These are phyloP conservation scores for Tadarida brasiliensis DNA, from an alignment of 2,797 vertebrate genomes.

Conservation along the genomic window DNA sequence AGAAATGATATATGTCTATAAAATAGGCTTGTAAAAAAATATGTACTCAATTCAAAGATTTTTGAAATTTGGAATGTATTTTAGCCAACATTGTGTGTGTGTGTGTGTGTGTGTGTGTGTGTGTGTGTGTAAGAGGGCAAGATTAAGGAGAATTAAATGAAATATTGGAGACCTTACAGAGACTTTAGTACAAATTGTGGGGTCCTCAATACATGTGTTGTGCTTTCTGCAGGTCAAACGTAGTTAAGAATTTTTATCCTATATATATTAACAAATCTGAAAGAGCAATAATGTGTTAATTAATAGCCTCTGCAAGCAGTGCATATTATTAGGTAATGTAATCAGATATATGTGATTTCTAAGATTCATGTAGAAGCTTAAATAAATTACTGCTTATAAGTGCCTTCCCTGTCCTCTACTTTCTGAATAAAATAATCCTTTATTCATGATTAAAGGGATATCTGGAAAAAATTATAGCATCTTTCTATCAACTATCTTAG, in stretches of 20 bases:
- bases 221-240: neutral
- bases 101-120: neutral
- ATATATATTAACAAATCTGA: neutral
- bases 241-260: neutral
- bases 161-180: neutral
- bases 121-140: neutral
- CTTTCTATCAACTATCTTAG: neutral
- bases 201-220: neutral
- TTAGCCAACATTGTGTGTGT: neutral
- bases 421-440: neutral
- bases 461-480: neutral
- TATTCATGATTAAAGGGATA: neutral
- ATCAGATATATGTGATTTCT: neutral
- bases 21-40: neutral
- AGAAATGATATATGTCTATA: neutral
- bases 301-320: neutral
- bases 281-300: neutral
- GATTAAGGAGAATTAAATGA: neutral
- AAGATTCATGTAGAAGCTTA: neutral
- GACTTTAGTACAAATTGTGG: neutral
- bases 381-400: neutral
- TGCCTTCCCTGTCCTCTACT: neutral
- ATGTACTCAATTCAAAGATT: neutral
- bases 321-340: neutral
- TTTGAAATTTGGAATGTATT: neutral